Base-by-base conservation (phyloP, 2,888 invertebrate species). In the Agrochola macilenta region DNA sequence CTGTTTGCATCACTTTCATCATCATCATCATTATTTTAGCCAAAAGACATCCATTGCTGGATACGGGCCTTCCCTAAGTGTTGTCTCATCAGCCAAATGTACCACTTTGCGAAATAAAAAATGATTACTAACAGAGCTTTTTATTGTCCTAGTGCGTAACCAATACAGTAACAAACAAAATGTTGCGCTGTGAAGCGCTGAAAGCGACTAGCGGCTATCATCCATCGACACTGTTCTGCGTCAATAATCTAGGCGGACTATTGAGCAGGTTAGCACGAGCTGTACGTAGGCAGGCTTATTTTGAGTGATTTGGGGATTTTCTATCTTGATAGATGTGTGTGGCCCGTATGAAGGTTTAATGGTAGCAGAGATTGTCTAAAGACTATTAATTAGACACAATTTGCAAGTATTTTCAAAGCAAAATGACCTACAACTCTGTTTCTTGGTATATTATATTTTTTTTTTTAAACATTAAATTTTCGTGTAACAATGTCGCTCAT, bases 191-290 rank as follows among this genome's bases (percentile, higher is more conserved):
- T 61, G 35, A 69, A 82, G 68, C 52, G 14, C 49, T 52, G 35
- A 58, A 83, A 57, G n/a, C 63, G 39, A 61, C 60, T 52, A 54
- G n/a, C 23, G 78, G 20, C 70, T 61, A 71, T 83, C 43, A 68
- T 81, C 70, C 52, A 83, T 68, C 30, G 83, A 80, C 23, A 4
- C 17, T 30, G 26, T 43, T 66, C 49, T 52, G 26, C n/a, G 8
- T 49, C 61, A 69, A 77, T 83, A 69, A 64, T 65, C 83, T 52
- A 58, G 35, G 14, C 23, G 5, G 30, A 14, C 57, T 64, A 58
- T 52, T 43, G 20, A 76, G 23, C 49, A 65, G 78, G 12, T 80
- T 46, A 65, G 58, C 26, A 30, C 1, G 11, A 69, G 23, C 43
- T 30, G 63, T 12, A 4, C 14, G 68, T 9, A 4, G 23, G 9